Base-by-base conservation (phyloP, 2,797 vertebrate genomes). In the Acanthornis magna region DNA sequence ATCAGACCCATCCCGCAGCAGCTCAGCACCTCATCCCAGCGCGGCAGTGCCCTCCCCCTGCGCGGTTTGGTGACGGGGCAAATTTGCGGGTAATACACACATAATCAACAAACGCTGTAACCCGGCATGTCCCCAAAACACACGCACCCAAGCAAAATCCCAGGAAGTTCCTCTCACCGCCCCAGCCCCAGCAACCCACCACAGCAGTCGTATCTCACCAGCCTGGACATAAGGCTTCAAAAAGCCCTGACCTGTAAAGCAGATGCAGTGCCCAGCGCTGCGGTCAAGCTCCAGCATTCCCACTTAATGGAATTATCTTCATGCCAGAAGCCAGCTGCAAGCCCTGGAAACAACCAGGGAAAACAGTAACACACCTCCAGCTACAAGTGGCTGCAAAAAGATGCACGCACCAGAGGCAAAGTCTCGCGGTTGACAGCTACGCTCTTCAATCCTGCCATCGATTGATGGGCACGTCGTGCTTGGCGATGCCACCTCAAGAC, bases 371-470 rank as follows among this genome's bases (percentile, higher is more conserved):
- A 22, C 15, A 5, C 60, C 77, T 80, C 27, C 61, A 23, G 5
- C n/a, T 5, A 15, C 18, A 5, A 30, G 62, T 0, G 20, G 8
- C 66, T 25, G 21, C 9, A 5, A 17, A 25, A 58, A 32, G 3
- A 2, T 1, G 3, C 30, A 18, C 29, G 67, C n/a, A 57, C 11
- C 3, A 1, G 58, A 68, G 42, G 61, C 14, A 5, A 68, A 83
- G 53, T 16, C 40, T 26, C 36, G 26, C 27, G 4, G 42, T n/a
- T 11, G 55, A 10, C 30, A 29, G 42, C 9, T 4, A 7, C 1
- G 4, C 12, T 9, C 40, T 9, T 36, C 15, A 30, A 9, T 12
- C 58, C 58, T 47, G 18, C 38, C 3, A 1, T 30, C 2, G 0
- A 13, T 1, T 20, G 30, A n/a, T 2, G 38, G 40, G 76, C 54